Evolutionary conservation across 2,113 vertebrate genomes (phyloP).

Genomic region (Pyrgilauda ruficollis): DNA sequence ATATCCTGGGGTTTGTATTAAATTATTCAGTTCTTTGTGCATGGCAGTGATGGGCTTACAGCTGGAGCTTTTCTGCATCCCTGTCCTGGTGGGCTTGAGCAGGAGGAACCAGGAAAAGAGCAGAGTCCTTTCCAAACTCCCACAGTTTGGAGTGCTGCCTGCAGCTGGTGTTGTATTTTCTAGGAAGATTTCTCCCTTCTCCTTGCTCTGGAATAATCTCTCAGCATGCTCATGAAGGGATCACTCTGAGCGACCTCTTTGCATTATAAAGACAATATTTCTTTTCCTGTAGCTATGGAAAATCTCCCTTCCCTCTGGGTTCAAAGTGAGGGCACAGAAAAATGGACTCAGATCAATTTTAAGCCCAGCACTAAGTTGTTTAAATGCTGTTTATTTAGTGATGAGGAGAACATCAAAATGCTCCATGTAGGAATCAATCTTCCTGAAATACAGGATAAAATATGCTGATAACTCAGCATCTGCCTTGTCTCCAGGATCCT

Average conservation of each 20-base stretch:
- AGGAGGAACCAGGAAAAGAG: neutral
- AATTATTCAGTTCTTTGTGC: neutral
- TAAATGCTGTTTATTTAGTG: neutral
- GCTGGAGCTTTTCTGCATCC: neutral
- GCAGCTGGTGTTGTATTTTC: neutral
- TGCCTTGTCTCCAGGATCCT: neutral
- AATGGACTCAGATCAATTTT: neutral
- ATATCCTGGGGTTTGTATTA: accelerated
- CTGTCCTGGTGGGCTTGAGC: neutral
- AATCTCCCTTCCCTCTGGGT: neutral
- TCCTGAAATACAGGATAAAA: neutral
- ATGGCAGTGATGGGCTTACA: neutral
- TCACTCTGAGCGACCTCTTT: neutral
- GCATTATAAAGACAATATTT: neutral
- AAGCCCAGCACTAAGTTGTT: neutral
- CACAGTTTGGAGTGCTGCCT: neutral
- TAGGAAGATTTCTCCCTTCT: neutral
- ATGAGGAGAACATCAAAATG: neutral
- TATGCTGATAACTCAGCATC: neutral
- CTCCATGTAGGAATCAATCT: neutral
- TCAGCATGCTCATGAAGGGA: neutral
- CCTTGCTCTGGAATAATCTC: neutral
- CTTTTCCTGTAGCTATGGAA: neutral
- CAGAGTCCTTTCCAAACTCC: neutral
- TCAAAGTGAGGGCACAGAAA: neutral